Base-by-base conservation (phyloP, 1,140 invertebrate genomes). In the Planococcus citri region DNA sequence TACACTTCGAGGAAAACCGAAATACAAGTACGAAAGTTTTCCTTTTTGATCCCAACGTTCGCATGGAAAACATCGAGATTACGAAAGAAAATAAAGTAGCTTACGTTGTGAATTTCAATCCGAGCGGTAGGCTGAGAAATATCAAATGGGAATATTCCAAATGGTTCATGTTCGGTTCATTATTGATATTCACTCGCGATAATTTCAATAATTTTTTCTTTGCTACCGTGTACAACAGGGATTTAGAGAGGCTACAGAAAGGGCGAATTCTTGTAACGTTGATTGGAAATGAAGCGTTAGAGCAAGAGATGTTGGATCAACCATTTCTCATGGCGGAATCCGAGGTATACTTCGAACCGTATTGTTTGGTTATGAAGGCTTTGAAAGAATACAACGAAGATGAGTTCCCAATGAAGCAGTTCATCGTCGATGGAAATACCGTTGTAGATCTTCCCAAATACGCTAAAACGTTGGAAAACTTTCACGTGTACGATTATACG, bases 191-290 rank as follows among this genome's bases (percentile, higher is more conserved):
- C 27, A 87, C 87, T 0, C 78, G 73, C 10, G 83, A 89, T 74
- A 80, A 86, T 64, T 92, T 91, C 76, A 77, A 82, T 27, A 83
- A 82, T 29, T 78, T 89, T 33, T 77, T 87, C 37, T 83, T 90
- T 73, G 89, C 83, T 20, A 85, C 82, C 0, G 85, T 92, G 22
- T 69, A 69, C 17, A 70, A 73, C 10, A 75, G 79, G 4, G 80
- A 87, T 27, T 78, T 86, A 58, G 80, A 87, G 41, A 33, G 73
- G 0, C 75, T 82, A 41, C 72, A 75, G 17, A 69, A 82, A 33
- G 83, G 84, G 69, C 78, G 76, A 76, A 82, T 84, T 79, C 80
- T 76, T 38, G 75, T 76, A 73, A 81, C 75, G 76, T 81, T 77
- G 76, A 83, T 72, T 73, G 27, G 74, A 68, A 71, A 79, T 75